Evolutionary conservation across 2,888 invertebrate species (phyloP), one percentile per base, ranked within the genome.

Genomic region (Papilio gigon): DNA sequence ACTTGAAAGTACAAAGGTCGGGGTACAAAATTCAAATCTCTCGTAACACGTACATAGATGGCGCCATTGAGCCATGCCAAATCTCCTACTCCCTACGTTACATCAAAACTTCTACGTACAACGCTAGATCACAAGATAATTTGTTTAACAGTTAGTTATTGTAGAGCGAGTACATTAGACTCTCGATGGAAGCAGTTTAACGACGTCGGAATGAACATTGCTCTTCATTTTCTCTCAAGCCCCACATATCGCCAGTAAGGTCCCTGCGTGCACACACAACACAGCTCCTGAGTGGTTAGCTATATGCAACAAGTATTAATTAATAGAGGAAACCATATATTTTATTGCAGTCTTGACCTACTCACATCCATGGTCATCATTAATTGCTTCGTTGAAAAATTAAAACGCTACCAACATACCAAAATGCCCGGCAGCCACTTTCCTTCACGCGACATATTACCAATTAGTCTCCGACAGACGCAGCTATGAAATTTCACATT

Each of bases 61-160:
- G 20, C 42, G 30, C 30, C 30, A 58, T 2, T 25, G 12, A 6
- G 25, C 44, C 37, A 17, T 62, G 12, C 22, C 37, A 40, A 71
- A 72, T 68, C 53, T 62, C 67, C 70, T 70, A 72, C 69, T 59
- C 63, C 66, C 72, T 73, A 73, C 72, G 70, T 72, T 73, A 72
- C 66, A 74, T 74, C 76, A 67, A 78, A 71, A 77, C 76, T 74
- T 78, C 82, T 84, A 83, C 80, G 73, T 81, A 83, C 78, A 77
- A 80, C 76, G 78, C 84, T 86, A 82, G 81, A 84, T 85, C 83
- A 85, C 84, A 83, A 83, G 79, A 80, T 82, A 25, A 50, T 40
- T 50, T 35, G 47, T 64, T 42, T 20, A 58, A 65, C 42, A 58
- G 20, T 56, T 33, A 56, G 40, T 65, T 65, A 65, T 65, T 58